These are phyloP conservation scores for Scylla paramamosain DNA, from an alignment of 1,140 invertebrate species.

Conservation along the genomic window DNA sequence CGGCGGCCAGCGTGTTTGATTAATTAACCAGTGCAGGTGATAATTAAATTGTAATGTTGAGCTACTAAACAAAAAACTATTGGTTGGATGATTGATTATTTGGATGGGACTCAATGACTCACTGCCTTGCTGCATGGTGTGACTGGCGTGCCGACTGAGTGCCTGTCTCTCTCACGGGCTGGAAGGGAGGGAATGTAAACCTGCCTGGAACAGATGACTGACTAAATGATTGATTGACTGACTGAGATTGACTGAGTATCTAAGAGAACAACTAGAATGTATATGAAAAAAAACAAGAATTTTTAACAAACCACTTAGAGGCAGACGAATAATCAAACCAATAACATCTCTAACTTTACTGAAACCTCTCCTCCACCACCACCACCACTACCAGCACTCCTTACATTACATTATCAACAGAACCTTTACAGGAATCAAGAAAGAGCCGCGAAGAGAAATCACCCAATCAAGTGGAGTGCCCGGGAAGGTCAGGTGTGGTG, in stretches of 20 bases:
- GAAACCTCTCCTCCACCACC: not conserved
- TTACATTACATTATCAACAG: slow-evolving; percentile 4
- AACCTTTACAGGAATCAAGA: not conserved
- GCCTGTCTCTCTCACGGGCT: not conserved
- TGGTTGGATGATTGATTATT: not conserved
- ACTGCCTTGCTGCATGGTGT: not conserved
- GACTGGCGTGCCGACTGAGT: not conserved
- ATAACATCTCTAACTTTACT: not conserved
- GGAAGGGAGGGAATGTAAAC: not conserved
- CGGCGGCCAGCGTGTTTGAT: not conserved
- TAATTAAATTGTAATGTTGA: slow-evolving; percentile 10
- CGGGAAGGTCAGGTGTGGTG: not conserved
- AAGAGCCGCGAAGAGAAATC: not conserved
- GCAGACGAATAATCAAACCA: too few relatives aligned
- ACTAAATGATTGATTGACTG: not conserved
- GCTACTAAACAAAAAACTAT: not conserved
- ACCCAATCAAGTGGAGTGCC: not conserved
- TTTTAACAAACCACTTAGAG: too few relatives aligned
- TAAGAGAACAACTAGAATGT: too few relatives aligned
- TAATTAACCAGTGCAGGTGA: not conserved
- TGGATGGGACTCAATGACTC: not conserved
- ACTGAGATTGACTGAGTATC: not conserved
- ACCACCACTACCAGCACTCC: not conserved
- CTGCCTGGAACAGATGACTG: not conserved
- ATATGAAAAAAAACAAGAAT: too few relatives aligned